Conservation (phyloP, 2,797 vertebrate species). For the Mergus octosetaceus region DNA sequence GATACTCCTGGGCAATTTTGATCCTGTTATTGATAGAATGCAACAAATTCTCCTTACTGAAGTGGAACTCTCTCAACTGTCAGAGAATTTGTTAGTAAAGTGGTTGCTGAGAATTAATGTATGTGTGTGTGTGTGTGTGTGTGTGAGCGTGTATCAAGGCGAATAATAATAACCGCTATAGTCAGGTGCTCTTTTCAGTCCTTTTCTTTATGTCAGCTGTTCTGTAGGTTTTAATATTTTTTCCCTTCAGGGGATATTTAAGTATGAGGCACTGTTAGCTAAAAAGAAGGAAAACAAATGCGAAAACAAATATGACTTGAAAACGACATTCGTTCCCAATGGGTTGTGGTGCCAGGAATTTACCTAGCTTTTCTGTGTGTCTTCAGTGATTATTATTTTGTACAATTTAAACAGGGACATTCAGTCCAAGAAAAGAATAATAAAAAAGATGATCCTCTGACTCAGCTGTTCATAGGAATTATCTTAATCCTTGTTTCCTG, state of each 20-base stretch:
- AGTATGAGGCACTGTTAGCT: slow-evolving; percentile 4
- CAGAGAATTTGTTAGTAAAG: slow-evolving; percentile 7
- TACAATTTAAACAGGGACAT: slow-evolving; percentile 41
- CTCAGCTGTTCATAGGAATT: slow-evolving; percentile 4
- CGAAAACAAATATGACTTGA: slow-evolving; percentile 64
- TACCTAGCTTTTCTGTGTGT: slow-evolving; percentile 7
- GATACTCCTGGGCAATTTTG: background rate
- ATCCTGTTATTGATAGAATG: slow-evolving; percentile 32
- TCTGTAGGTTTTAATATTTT: slow-evolving; percentile 43
- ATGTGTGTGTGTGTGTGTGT: background rate
- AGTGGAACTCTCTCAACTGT: background rate
- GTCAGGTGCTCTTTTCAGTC: slow-evolving; percentile 43
- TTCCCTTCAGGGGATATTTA: slow-evolving; percentile 55
- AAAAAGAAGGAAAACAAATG: slow-evolving; percentile 48
- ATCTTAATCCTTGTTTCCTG: background rate
- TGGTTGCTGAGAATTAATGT: slow-evolving; percentile 9
- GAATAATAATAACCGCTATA: slow-evolving; percentile 44
- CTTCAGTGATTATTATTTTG: slow-evolving; percentile 48
- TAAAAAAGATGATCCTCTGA: background rate
- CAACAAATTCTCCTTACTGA: background rate
- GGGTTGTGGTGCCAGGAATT: background rate
- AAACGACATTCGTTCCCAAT: slow-evolving; percentile 15
- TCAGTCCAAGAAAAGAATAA: background rate
- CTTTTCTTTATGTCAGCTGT: slow-evolving; percentile 43
- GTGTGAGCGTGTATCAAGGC: background rate